Percentiles rank a stretch among this genome's conserved stretches.
These are phyloP conservation scores for Poeciliopsis gracilis DNA, from an alignment of 2,797 vertebrate genomes.

Conservation along the genomic window DNA sequence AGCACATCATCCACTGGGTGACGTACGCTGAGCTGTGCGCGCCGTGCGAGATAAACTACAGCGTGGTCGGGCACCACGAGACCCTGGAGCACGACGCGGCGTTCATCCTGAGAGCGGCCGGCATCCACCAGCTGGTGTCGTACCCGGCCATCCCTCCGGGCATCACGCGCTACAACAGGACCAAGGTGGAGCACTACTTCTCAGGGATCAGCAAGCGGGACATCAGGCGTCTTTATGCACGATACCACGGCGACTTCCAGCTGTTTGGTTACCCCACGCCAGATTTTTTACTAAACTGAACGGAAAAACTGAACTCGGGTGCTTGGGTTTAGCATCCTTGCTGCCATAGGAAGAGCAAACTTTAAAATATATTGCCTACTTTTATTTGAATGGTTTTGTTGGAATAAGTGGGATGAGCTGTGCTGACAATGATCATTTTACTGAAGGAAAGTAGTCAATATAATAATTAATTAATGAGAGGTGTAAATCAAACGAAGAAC, in stretches of 20 bases:
- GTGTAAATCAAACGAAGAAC: background rate
- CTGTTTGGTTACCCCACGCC: conserved; percentile 94
- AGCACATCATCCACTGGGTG: conserved; percentile 96
- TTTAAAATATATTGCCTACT: background rate
- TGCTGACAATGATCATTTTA: background rate
- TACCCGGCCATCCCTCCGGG: conserved; percentile 96
- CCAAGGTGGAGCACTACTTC: conserved; percentile 94
- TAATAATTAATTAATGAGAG: conserved; percentile 3
- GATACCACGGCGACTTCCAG: conserved; percentile 92
- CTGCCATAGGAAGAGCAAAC: conserved; percentile 12
- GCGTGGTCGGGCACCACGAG: conserved; percentile 93
- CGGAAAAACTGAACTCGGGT: background rate
- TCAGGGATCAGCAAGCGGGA: conserved; percentile 91
- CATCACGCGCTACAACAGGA: conserved; percentile 93
- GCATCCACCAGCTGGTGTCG: conserved; percentile 88
- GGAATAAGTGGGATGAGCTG: background rate
- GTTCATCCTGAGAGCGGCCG: conserved; percentile 88
- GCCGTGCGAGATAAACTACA: conserved; percentile 92
- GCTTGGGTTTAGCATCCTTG: conserved; percentile 7
- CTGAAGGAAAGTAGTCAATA: background rate
- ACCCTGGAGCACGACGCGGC: conserved; percentile 92
- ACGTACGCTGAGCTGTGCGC: conserved; percentile 93
- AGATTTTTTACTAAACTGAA: conserved; percentile 89
- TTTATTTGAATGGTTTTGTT: background rate
- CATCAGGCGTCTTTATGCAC: conserved; percentile 86